Percentiles rank a stretch among this genome's conserved stretches.
These are phyloP conservation scores for Hirundichthys speculiger DNA, from an alignment of 2,113 vertebrate species.

Conservation along the genomic window DNA sequence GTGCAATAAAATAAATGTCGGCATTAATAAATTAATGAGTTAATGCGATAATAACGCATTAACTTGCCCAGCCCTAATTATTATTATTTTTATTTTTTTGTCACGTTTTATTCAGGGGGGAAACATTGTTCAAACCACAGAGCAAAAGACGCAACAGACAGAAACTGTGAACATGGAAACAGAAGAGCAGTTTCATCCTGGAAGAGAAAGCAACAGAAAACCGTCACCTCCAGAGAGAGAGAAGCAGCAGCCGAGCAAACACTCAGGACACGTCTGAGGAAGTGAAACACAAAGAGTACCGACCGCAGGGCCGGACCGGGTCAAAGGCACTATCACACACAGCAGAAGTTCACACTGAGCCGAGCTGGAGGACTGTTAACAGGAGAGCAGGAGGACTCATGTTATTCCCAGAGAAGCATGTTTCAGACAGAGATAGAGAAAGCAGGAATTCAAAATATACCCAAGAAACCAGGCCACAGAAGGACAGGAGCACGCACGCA, in stretches of 20 bases:
- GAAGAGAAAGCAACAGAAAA: conserved; percentile 35
- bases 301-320: conserved; percentile 21
- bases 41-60: too few relatives aligned
- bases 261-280: conserved; percentile 25
- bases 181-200: conserved; percentile 12
- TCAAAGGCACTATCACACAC: conserved; percentile 34
- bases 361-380: conserved; percentile 18
- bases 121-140: conserved; percentile 5
- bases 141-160: conserved; percentile 12
- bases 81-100: too few relatives aligned
- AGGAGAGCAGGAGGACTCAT: conserved; percentile 25
- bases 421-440: conserved; percentile 34
- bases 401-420: conserved; percentile 34
- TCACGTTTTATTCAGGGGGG: too few relatives aligned
- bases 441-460: conserved; percentile 35
- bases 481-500: not conserved
- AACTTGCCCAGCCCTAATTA: too few relatives aligned
- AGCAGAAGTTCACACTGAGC: conserved; percentile 22
- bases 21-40: too few relatives aligned
- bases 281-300: not conserved
- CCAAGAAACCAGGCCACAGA: conserved; percentile 26
- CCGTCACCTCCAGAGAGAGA: conserved; percentile 36
- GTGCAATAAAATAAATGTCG: too few relatives aligned
- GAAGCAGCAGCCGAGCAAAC: conserved; percentile 14
- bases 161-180: conserved; percentile 34